phyloP scores from a whole-genome alignment of 64 coral and sea anemone genomes.

The Pocillopora verrucosa region DNA sequence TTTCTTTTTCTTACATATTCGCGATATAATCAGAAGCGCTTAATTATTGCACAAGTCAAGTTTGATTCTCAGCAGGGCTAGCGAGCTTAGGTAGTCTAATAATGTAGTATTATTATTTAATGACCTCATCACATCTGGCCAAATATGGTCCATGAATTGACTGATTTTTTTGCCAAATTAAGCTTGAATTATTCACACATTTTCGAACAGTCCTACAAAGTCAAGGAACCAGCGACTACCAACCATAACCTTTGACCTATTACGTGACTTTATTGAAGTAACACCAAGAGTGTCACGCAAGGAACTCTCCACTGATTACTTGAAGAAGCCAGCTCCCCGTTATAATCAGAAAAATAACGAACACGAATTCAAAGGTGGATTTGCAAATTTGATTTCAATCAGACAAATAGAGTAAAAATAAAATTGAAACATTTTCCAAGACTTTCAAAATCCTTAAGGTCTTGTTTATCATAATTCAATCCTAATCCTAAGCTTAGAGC shows the following conservation, averaged over 20 bases:
- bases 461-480: background rate
- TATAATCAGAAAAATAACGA: background rate
- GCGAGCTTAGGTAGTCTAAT: background rate
- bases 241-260: background rate
- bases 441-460: background rate
- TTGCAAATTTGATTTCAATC: background rate
- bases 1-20: conserved; percentile 37
- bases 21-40: conserved; percentile 14
- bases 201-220: no score
- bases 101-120: background rate
- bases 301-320: background rate
- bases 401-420: background rate
- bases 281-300: background rate
- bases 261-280: background rate
- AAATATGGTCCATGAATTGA: background rate
- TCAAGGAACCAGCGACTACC: no score
- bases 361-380: no score
- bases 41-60: background rate
- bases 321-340: conserved; percentile 26
- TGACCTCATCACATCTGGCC: background rate
- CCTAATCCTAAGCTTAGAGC: background rate
- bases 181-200: no score
- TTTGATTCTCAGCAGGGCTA: background rate
- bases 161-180: no score
- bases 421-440: background rate